phyloP scores from a whole-genome alignment of 1,140 invertebrate genomes.

The Ceratina australensis region DNA sequence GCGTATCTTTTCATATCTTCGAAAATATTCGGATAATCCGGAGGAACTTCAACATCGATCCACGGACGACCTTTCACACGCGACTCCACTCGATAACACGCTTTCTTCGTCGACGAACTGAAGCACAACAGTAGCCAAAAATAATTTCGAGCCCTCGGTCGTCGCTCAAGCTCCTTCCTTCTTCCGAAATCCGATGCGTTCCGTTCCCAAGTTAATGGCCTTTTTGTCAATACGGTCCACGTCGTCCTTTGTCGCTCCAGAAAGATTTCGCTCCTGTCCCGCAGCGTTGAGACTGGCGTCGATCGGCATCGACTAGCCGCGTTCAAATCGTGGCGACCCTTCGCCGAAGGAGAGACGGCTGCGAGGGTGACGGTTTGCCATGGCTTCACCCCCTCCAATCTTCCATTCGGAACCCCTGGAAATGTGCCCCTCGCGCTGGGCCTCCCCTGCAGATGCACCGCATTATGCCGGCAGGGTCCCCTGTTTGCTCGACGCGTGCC shows the following conservation, averaged over 20 bases:
- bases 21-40: not conserved
- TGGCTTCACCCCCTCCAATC: slow-evolving; percentile 27
- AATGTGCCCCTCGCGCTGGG: slow-evolving; percentile 25
- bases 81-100: not conserved
- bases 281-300: slow-evolving; percentile 13
- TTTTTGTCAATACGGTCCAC: not conserved
- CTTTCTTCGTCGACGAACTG: too few relatives aligned
- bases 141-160: not conserved
- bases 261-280: not conserved
- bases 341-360: slow-evolving; percentile 1
- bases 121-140: not conserved
- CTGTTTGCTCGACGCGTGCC: slow-evolving; percentile 47
- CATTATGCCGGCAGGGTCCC: slow-evolving; percentile 31
- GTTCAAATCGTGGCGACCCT: slow-evolving; percentile 39
- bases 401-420: not conserved
- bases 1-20: slow-evolving; percentile 54
- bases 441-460: slow-evolving; percentile 28
- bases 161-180: not conserved
- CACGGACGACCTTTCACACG: not conserved
- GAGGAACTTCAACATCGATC: not conserved
- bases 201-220: not conserved
- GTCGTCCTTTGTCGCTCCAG: not conserved
- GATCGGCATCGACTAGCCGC: slow-evolving; percentile 48
- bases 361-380: slow-evolving; percentile 53
- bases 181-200: not conserved